Evolutionary conservation across 2,113 vertebrate species (phyloP).

Genomic region (Pollimyrus isidori): DNA sequence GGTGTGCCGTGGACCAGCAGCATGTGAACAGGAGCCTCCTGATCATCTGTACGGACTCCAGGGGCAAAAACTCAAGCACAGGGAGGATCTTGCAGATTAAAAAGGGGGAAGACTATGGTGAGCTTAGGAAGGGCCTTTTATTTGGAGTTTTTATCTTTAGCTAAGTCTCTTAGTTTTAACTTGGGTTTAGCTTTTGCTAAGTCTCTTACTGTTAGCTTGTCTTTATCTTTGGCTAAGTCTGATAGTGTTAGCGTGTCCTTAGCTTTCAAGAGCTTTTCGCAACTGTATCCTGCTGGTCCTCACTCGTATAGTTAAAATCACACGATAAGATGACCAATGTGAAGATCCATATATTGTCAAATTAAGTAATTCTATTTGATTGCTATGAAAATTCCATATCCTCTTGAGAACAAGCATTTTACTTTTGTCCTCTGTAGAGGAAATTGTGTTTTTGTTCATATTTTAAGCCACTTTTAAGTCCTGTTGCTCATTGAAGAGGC

Average conservation of each 20-base stretch:
- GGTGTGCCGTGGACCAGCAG: constrained; percentile 86
- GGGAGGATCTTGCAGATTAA: constrained; percentile 88
- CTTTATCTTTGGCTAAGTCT: too few species aligned
- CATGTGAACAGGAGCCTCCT: constrained; percentile 78
- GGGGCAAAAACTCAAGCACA: constrained; percentile 80
- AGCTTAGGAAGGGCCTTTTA: constrained; percentile 36
- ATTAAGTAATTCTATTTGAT: not conserved
- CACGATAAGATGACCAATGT: not conserved
- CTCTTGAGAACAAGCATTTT: not conserved
- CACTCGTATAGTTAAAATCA: too few species aligned
- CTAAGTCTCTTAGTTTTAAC: not conserved
- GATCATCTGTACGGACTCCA: constrained; percentile 88
- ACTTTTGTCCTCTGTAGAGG: not conserved
- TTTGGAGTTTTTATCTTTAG: not conserved
- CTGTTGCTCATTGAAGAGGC: not conserved
- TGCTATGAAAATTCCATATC: not conserved
- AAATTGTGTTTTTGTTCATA: not conserved
- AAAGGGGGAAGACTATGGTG: constrained; percentile 96
- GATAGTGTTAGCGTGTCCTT: not conserved
- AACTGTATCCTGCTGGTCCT: not conserved
- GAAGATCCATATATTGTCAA: not conserved
- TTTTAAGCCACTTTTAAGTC: not conserved
- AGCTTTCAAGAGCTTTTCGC: not conserved
- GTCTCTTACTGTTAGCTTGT: too few species aligned
- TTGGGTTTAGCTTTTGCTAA: too few species aligned